Base-by-base conservation (phyloP, 2,888 invertebrate species). In the Stenodera caucasica region DNA sequence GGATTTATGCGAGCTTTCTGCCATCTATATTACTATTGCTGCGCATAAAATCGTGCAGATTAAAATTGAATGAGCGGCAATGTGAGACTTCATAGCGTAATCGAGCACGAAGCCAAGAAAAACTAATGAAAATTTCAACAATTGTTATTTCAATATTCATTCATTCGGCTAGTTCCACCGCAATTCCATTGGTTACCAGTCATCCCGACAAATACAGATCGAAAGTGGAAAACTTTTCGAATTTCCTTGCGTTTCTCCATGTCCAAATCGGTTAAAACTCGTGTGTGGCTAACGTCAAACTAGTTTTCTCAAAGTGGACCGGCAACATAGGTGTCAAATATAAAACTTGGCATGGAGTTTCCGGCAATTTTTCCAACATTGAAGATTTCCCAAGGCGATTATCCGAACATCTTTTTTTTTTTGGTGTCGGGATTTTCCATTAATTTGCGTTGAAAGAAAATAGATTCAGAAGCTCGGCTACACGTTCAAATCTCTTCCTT, bases 381-480 rank as follows among this genome's bases (percentile, higher is more conserved):
- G n/a, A n/a, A n/a, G n/a, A n/a, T n/a, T n/a, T n/a, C n/a, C n/a
- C n/a, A n/a, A n/a, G n/a, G n/a, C n/a, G n/a, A n/a, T n/a, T n/a
- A n/a, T n/a, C n/a, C n/a, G n/a, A n/a, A n/a, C n/a, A n/a, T n/a
- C n/a, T n/a, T n/a, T n/a, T n/a, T n/a, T n/a, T n/a, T n/a, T n/a
- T n/a, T n/a, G n/a, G n/a, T 55, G 51, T n/a, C 33, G 60, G 14
- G 52, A 32, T 53, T 55, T 51, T 55, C 49, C 52, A 45, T 52
- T 15, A 55, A 26, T 50, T 35, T 56, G 52, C 49, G 54, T 51
- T 7, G 40, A 18, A 18, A 7, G 49, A n/a, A 8, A 54, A 57
- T 57, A 55, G 60, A 60, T 60, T 60, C 60, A 12, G 37, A 3
- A 40, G 53, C 14, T 21, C 35, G 50, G 59, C 54, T 49, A 33